Conservation (phyloP, 1,140 invertebrate genomes). For the Hypsibius dujardini region DNA sequence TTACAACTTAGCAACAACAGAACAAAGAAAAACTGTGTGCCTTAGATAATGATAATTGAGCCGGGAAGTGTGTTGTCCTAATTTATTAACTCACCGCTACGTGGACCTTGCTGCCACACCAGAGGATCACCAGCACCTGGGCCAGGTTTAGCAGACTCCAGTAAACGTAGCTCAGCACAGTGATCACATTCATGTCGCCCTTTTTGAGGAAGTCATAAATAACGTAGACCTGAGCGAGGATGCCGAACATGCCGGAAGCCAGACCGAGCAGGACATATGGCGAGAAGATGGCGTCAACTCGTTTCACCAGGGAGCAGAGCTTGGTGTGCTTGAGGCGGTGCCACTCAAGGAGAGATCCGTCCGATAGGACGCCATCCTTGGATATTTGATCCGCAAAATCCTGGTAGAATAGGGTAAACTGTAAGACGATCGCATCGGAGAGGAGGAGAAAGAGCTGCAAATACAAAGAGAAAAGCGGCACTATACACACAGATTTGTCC, state of each 20-base stretch:
- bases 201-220: constrained; percentile 14
- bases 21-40: no score
- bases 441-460: neutral
- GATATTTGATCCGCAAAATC: neutral
- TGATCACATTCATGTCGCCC: constrained; percentile 4
- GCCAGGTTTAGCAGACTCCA: neutral
- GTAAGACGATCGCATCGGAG: constrained; percentile 10
- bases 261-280: constrained; percentile 10
- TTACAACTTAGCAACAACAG: no score
- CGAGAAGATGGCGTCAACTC: constrained; percentile 13
- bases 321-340: constrained; percentile 7
- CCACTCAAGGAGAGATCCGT: neutral
- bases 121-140: constrained; percentile 4
- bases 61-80: no score
- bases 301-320: constrained; percentile 5
- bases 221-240: constrained; percentile 9
- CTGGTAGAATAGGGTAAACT: constrained; percentile 8
- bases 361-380: neutral
- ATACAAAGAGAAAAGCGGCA: no score
- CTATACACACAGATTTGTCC: no score
- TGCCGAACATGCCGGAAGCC: constrained; percentile 10
- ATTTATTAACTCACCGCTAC: neutral
- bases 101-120: neutral
- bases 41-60: no score
- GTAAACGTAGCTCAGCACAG: constrained; percentile 13